Conservation (phyloP, 2,113 vertebrate genomes). For the Seriola aureovittata region DNA sequence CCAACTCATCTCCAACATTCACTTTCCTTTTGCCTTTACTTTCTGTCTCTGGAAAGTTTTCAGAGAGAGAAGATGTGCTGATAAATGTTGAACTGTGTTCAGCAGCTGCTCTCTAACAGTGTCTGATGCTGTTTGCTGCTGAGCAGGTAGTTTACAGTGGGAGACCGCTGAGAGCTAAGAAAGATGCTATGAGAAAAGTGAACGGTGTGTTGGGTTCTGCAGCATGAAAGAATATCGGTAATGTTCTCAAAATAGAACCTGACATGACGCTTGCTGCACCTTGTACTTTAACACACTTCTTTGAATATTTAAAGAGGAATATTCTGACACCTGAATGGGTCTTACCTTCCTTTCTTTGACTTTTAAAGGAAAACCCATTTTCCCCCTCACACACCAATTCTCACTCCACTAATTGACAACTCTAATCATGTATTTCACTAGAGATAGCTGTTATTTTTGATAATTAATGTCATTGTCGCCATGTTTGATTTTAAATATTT, state of each 20-base stretch:
- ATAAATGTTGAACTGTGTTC: too few relatives aligned
- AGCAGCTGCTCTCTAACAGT: too few relatives aligned
- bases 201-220: neutral
- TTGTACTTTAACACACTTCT: neutral
- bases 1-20: too few relatives aligned
- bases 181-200: too few relatives aligned
- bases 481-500: slow-evolving; percentile 74
- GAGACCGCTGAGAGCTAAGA: too few relatives aligned
- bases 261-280: neutral
- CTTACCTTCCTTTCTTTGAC: slow-evolving; percentile 11
- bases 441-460: slow-evolving; percentile 58
- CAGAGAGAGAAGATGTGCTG: too few relatives aligned
- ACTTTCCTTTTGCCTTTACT: too few relatives aligned
- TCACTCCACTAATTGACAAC: slow-evolving; percentile 42
- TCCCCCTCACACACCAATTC: slow-evolving; percentile 23
- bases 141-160: too few relatives aligned
- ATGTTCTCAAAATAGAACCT: neutral
- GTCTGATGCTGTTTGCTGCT: too few relatives aligned
- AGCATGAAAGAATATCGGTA: neutral
- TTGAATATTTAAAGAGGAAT: slow-evolving; percentile 13
- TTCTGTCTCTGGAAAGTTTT: too few relatives aligned
- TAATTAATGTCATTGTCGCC: slow-evolving; percentile 71
- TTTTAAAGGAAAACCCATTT: slow-evolving; percentile 39
- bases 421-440: slow-evolving; percentile 60
- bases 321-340: slow-evolving; percentile 21